Base-by-base conservation (phyloP, 2,113 vertebrate species). In the Ochotona curzoniae region DNA sequence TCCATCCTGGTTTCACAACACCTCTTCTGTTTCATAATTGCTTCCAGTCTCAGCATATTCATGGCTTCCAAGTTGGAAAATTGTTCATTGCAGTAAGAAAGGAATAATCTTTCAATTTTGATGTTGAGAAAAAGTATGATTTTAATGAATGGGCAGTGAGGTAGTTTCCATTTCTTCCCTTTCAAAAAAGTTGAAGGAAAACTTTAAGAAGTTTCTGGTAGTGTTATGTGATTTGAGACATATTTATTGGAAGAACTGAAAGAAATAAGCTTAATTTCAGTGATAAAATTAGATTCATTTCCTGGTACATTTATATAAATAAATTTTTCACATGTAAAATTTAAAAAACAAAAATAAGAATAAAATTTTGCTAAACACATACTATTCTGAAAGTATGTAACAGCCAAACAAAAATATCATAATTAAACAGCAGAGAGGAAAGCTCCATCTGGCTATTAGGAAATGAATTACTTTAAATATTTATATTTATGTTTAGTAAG, bases 181-280 rank as follows among this genome's bases (percentile, higher is more conserved):
- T 92, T 78, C 51, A 81, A 96, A 32, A 82, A 90, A 78, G 82
- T 35, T 74, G 20, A 75, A 87, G 23, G 64, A 87, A 88, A 57
- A 74, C 73, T 20, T 95, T 81, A 66, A 89, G 95, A 89, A 84
- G 69, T 54, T 93, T 85, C 90, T 78, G 44, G 49, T 93, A 89
- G 67, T 76, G 5, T 14, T 93, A 26, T 87, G 32, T 90, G 35
- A 80, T 81, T 81, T 63, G 66, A 93, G 51, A 74, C 66, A 67
- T 73, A 57, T 44, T 61, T 51, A 80, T 84, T 67, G 63, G 49
- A 89, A 92, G 21, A 32, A 8, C 81, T 95, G 83, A 25, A 94
- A 91, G 30, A 92, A 86, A 21, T 92, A 9, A 85, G 6, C 75
- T 91, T 35, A 93, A 60, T 38, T 91, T 30, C 74, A 66, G 25